Conservation (phyloP, 2,797 vertebrate species). For the Poeciliopsis presidionis region DNA sequence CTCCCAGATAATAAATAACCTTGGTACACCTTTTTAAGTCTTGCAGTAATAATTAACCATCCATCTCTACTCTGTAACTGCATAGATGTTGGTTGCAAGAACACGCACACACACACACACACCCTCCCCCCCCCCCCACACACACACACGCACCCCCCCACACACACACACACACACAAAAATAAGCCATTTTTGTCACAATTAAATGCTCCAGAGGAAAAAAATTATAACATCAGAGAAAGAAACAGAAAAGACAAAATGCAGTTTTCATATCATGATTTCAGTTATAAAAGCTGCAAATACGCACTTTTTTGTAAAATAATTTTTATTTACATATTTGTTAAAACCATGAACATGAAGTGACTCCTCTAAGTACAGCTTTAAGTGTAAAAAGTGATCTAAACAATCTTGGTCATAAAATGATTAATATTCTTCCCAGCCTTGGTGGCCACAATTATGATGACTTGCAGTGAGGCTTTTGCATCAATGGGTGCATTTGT, state of each 20-base stretch:
- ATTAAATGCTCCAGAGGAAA: neutral
- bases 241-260: neutral
- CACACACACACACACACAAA: too few relatives aligned
- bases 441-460: neutral
- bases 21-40: neutral
- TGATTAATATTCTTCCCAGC: neutral
- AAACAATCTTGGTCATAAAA: neutral
- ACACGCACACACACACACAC: neutral
- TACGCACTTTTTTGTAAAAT: too few relatives aligned
- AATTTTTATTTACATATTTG: too few relatives aligned
- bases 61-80: neutral
- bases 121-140: too few relatives aligned
- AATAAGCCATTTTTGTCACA: neutral
- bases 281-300: neutral
- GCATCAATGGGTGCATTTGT: neutral
- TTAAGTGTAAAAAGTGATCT: neutral
- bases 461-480: neutral
- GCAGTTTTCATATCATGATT: neutral
- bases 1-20: conserved; percentile 32
- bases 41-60: conserved; percentile 15
- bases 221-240: neutral
- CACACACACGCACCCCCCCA: too few relatives aligned
- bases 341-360: too few relatives aligned
- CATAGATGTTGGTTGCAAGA: neutral
- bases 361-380: too few relatives aligned